Base-by-base conservation (phyloP, 2,888 invertebrate species). In the Caenorhabditis sp. region DNA sequence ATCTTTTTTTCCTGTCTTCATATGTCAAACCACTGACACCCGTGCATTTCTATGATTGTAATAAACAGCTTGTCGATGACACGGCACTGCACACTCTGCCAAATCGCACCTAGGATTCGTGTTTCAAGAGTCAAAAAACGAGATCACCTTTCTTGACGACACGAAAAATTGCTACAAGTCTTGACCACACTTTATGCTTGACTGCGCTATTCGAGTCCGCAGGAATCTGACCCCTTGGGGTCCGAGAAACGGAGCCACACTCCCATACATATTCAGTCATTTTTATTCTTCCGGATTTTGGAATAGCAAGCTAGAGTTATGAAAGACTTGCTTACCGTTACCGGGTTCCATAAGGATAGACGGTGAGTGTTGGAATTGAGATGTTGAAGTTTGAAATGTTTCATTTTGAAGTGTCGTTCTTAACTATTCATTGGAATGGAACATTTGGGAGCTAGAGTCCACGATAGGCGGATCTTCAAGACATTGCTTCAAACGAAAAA, bases 1-100 rank as follows among this genome's bases (percentile, higher is more conserved):
- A 44, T 51, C 41, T 51, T 70, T 54, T 63, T 58, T 77, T 16
- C 54, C 54, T 70, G 14, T 38, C 66, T 59, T 69, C 61, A 63
- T 56, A 68, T 68, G 77, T 79, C 79, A 70, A 72, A 70, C 69
- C 56, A 35, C 64, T 79, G 79, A 79, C 79, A 79, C 70, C 70
- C 74, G 16, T 54, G 22, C 54, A 14, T 26, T 14, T 41, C 19
- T 63, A 51, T 54, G 69, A 77, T 70, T 79, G 79, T 79, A 79
- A 79, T 79, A 70, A 70, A 79, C 70, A 64, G 44, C 79, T 54
- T 77, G 77, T 77, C 69, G n/a, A 47, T 66, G 75, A 28, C 44
- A 56, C n/a, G 47, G 41, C 59, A 10, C 22, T 51, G 56, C 69
- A 56, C 49, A 51, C 49, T 24, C 22, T 8, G n/a, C 14, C 41